These are phyloP conservation scores for Aspidiotus rigidus DNA, from an alignment of 2,888 invertebrate species.

Conservation along the genomic window DNA sequence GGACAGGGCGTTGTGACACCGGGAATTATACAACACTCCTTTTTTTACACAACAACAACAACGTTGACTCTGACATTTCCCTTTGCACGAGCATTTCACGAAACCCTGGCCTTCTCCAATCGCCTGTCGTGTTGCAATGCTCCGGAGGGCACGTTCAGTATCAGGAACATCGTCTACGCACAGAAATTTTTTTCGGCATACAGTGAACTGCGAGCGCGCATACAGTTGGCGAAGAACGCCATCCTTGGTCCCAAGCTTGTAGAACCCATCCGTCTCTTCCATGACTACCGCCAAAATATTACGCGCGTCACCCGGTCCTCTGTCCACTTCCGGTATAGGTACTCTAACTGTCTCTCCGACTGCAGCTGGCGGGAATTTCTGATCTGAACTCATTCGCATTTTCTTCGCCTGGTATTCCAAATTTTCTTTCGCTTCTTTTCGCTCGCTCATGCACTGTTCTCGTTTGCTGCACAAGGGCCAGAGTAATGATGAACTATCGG, in stretches of 20 bases:
- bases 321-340: slow-evolving; percentile 18
- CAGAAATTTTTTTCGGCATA: too few species aligned
- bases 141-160: too few species aligned
- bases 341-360: background rate
- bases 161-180: too few species aligned
- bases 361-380: background rate
- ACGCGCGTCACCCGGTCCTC: slow-evolving; percentile 24
- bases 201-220: too few species aligned
- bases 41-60: too few species aligned
- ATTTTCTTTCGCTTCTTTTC: background rate
- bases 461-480: background rate
- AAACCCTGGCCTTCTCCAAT: too few species aligned
- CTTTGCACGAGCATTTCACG: too few species aligned
- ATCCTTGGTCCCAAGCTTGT: slow-evolving; percentile 9
- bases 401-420: background rate
- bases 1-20: too few species aligned
- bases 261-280: slow-evolving; percentile 7
- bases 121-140: too few species aligned
- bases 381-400: background rate
- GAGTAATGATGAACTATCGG: background rate
- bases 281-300: slow-evolving; percentile 24
- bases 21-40: too few species aligned
- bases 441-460: background rate
- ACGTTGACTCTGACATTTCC: too few species aligned
- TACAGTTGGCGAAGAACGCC: slow-evolving; percentile 13